Evolutionary conservation across 2,113 vertebrate genomes (phyloP), one percentile per base, ranked within the genome.

Genomic region (Campylomormyrus tamandua): DNA sequence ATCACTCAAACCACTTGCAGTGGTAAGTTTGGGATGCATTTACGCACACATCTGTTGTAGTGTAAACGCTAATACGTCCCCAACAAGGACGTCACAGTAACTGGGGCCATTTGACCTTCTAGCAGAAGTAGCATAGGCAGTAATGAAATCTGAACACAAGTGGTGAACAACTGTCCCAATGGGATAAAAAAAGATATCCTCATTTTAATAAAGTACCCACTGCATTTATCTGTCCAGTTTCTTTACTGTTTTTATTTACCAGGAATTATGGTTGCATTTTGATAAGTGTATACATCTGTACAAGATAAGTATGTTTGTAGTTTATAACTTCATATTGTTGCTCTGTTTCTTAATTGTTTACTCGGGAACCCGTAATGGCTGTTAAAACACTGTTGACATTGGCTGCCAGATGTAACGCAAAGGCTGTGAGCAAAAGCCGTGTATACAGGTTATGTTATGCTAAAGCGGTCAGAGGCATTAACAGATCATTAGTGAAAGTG

Each of bases 381-480:
- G 62, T 3, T 27, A 66, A 11, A 27, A 10, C n/a, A 95, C 93
- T 91, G 56, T 92, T 95, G 88, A 95, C 96, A 96, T 96, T 97
- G 97, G 98, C 95, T 94, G 95, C 93, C 96, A 97, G 95, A 97
- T 97, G 97, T 95, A 95, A 96, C 96, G 96, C 95, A 96, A 96
- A 95, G 96, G 94, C 95, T 94, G 95, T 93, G 96, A 96, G 96
- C 97, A 93, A 93, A 95, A 96, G 94, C 95, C 96, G 96, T 96
- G 94, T 96, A 96, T 95, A 95, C 95, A 96, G 95, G 95, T 95
- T 97, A 97, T 97, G 95, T 83, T 97, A 95, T 95, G 97, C 96
- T 94, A 93, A 94, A 97, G 95, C 94, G 96, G 97, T 97, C 97
- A 97, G 96, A 98, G 96, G 97, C 96, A 97, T 97, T 97, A 98